phyloP scores from a whole-genome alignment of 2,888 invertebrate species.

The Mesochorus sp. region DNA sequence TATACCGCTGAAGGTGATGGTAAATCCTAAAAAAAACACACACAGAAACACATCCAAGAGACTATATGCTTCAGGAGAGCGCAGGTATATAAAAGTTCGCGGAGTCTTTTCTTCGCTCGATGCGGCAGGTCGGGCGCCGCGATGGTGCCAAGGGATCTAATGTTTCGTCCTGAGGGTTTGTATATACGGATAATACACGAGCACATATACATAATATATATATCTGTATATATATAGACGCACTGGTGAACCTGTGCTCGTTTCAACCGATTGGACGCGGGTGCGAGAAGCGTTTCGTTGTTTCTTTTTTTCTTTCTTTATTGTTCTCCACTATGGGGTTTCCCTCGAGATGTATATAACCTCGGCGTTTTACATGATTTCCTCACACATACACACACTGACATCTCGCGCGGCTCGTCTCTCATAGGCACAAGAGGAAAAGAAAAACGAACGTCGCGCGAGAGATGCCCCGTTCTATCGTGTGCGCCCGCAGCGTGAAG shows the following conservation, averaged over 20 bases:
- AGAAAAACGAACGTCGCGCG: background rate
- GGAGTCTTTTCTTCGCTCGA: constrained; percentile 48
- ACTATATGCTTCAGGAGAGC: constrained; percentile 12
- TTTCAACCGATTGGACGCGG: constrained; percentile 39
- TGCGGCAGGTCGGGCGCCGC: constrained; percentile 43
- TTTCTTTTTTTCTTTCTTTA: constrained; percentile 24
- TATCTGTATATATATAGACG: constrained; percentile 16
- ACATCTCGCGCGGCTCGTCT: too few relatives aligned
- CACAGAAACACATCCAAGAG: constrained; percentile 11
- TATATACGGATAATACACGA: constrained; percentile 8
- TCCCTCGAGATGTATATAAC: constrained; percentile 31
- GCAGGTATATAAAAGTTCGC: constrained; percentile 48
- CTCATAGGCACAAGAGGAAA: constrained; percentile 8
- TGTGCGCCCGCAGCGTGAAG: constrained; percentile 17
- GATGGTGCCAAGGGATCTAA: constrained; percentile 37
- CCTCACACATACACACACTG: too few relatives aligned
- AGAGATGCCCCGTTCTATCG: constrained; percentile 25
- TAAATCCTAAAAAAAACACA: background rate
- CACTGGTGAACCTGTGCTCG: constrained; percentile 34
- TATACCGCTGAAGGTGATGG: background rate
- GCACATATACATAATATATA: constrained; percentile 9
- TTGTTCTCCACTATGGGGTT: background rate
- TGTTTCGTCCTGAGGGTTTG: constrained; percentile 43
- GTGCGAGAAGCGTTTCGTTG: constrained; percentile 47
- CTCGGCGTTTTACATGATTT: constrained; percentile 25